A percentile compares a stretch with the other conserved stretches of the same genome.
Conservation (phyloP, 2,888 invertebrate genomes). For the Chironomus tentans region DNA sequence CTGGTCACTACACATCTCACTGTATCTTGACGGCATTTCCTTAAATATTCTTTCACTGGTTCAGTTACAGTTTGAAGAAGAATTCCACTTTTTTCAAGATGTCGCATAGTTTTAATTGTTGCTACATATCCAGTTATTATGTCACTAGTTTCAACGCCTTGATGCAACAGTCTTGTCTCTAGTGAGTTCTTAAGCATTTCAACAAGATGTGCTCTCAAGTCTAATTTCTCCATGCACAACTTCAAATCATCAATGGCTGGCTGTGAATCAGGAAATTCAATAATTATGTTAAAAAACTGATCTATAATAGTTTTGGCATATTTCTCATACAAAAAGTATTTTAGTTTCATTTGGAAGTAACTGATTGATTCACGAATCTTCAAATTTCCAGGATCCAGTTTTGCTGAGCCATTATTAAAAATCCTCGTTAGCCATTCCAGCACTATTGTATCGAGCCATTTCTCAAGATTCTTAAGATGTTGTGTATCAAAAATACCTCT, state of each 20-base stretch:
- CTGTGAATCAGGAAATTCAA: constrained; percentile 94
- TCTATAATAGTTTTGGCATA: constrained; percentile 82
- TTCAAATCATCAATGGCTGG: constrained; percentile 86
- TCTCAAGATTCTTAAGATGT: constrained; percentile 65
- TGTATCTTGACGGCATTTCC: constrained; percentile 21
- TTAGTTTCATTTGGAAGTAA: constrained; percentile 65
- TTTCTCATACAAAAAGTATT: constrained; percentile 76
- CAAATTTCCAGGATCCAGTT: constrained; percentile 48
- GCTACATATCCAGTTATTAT: constrained; percentile 94
- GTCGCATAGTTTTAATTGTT: constrained; percentile 83
- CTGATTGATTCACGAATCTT: constrained; percentile 50
- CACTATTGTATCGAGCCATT: constrained; percentile 82
- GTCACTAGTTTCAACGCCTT: constrained; percentile 91
- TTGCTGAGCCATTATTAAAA: constrained; percentile 58
- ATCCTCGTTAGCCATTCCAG: constrained; percentile 80
- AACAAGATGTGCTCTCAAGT: constrained; percentile 68
- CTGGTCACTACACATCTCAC: constrained; percentile 80
- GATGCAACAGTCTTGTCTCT: constrained; percentile 80
- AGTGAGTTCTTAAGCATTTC: constrained; percentile 70
- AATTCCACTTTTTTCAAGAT: constrained; percentile 88
- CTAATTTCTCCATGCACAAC: constrained; percentile 76
- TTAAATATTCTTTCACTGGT: constrained; percentile 7
- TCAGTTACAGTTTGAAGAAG: constrained; percentile 83
- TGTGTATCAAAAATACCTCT: constrained; percentile 80
- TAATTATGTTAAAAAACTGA: constrained; percentile 91